phyloP scores from a whole-genome alignment of 2,888 invertebrate species.

The Andrena praecox region DNA sequence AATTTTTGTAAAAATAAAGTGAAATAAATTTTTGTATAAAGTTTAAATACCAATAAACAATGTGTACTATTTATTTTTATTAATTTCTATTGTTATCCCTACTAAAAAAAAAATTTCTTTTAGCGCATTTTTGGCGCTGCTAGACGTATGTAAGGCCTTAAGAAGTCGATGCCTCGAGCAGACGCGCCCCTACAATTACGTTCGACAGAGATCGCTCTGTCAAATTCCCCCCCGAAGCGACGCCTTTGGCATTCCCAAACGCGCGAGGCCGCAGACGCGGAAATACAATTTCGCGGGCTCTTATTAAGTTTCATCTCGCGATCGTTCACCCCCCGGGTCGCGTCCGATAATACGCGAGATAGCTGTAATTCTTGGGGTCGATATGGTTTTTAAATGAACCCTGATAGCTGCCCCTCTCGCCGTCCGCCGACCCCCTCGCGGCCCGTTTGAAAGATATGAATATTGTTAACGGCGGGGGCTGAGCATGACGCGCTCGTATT shows the following conservation, averaged over 20 bases:
- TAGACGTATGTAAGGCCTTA: too few relatives aligned
- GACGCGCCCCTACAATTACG: not conserved
- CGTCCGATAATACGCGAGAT: constrained; percentile 35
- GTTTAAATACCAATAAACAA: too few relatives aligned
- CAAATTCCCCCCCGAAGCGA: not conserved
- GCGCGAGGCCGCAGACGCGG: not conserved
- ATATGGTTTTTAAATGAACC: constrained; percentile 50
- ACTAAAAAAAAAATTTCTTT: too few relatives aligned
- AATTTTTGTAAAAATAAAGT: too few relatives aligned
- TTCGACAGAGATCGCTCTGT: not conserved
- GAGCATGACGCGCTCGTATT: constrained; percentile 44
- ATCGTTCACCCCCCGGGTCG: constrained; percentile 8
- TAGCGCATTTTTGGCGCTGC: too few relatives aligned
- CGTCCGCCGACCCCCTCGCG: not conserved
- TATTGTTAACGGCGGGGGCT: constrained; percentile 45
- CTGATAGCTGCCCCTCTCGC: constrained; percentile 10
- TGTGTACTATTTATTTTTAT: too few relatives aligned
- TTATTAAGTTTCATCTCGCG: constrained; percentile 49
- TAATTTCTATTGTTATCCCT: too few relatives aligned
- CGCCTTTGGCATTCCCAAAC: not conserved
- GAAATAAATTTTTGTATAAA: too few relatives aligned
- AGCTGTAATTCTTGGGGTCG: constrained; percentile 49
- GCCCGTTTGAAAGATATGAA: constrained; percentile 42
- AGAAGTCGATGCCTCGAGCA: not conserved
- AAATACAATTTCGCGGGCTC: constrained; percentile 21